These are phyloP conservation scores for Elanoides forficatus DNA, from an alignment of 2,113 vertebrate genomes.

Conservation along the genomic window DNA sequence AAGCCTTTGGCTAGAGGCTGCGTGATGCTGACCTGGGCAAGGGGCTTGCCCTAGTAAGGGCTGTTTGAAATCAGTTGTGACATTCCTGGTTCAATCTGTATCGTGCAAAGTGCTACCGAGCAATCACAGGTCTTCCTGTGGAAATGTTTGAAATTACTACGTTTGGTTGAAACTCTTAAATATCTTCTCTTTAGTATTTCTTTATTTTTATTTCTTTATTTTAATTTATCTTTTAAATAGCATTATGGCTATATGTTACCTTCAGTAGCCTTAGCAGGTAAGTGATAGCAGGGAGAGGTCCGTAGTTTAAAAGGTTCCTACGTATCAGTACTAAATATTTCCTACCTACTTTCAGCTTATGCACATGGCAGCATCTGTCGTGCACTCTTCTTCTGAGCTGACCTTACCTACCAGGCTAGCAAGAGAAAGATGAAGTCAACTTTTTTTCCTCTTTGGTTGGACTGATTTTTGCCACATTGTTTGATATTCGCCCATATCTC, in stretches of 20 bases:
- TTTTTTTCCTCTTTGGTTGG: not conserved
- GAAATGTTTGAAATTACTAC: not conserved
- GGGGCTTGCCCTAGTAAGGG: no score
- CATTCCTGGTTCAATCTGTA: accelerated
- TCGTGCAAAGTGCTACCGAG: not conserved
- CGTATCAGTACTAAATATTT: not conserved
- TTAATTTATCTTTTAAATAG: not conserved
- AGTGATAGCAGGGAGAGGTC: not conserved
- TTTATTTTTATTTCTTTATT: no score
- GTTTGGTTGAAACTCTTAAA: not conserved
- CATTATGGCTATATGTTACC: not conserved
- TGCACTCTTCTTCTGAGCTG: not conserved
- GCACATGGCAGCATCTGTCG: accelerated
- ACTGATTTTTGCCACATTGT: not conserved
- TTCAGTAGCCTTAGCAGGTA: not conserved
- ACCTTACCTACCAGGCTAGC: not conserved
- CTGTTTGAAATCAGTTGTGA: not conserved
- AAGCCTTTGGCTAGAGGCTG: no score
- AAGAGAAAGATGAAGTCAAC: not conserved
- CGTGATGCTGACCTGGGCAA: accelerated
- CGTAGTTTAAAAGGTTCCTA: accelerated
- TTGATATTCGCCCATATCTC: not conserved
- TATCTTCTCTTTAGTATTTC: not conserved
- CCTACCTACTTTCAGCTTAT: not conserved
- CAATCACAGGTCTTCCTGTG: not conserved